Evolutionary conservation across 1,140 invertebrate genomes (phyloP).

Genomic region (Drosophila pectinifera): DNA sequence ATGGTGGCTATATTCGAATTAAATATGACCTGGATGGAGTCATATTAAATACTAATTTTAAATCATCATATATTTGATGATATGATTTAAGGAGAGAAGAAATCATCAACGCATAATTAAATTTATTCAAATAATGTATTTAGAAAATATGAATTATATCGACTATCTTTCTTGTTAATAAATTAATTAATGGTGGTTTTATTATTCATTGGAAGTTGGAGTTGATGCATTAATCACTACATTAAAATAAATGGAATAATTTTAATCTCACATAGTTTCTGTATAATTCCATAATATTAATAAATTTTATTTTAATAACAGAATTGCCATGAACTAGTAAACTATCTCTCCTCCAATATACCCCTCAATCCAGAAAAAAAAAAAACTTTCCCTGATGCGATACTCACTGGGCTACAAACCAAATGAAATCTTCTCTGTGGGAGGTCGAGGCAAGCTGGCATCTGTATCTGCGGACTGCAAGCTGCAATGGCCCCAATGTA

Average conservation of each 20-base stretch:
- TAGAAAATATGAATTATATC: too few species aligned
- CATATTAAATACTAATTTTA: too few species aligned
- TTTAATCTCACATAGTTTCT: background rate
- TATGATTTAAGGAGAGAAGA: too few species aligned
- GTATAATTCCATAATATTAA: background rate
- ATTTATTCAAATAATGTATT: too few species aligned
- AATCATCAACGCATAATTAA: too few species aligned
- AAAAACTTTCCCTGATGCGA: slow-evolving; percentile 19
- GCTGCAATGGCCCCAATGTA: slow-evolving; percentile 34
- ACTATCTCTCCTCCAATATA: background rate
- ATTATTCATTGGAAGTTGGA: too few species aligned
- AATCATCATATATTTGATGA: too few species aligned
- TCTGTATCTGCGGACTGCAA: slow-evolving; percentile 41
- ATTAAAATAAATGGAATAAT: too few species aligned
- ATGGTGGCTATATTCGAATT: slow-evolving; percentile 1
- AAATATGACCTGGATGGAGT: background rate
- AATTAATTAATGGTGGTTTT: too few species aligned
- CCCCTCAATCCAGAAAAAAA: background rate
- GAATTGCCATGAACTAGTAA: background rate
- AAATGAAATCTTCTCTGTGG: slow-evolving; percentile 41
- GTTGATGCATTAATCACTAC: too few species aligned
- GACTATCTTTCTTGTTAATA: too few species aligned
- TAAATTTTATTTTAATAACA: background rate
- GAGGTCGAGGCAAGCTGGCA: slow-evolving; percentile 33
- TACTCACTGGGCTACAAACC: slow-evolving; percentile 25